These are phyloP conservation scores for Rhingia rostrata DNA, from an alignment of 2,888 invertebrate genomes.

Conservation along the genomic window DNA sequence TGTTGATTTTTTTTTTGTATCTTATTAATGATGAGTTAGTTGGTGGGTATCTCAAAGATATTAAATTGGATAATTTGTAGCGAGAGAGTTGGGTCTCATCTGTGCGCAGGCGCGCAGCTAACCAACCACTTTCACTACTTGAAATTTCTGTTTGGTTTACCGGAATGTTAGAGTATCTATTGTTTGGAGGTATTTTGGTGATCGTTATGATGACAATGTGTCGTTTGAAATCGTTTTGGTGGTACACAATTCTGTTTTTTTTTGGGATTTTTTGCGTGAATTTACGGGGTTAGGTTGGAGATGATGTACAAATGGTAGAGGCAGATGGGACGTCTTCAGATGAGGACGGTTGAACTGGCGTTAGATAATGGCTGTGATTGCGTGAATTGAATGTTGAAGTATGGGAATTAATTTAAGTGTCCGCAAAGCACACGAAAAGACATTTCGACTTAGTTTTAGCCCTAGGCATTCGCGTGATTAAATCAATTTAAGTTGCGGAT, in stretches of 20 bases:
- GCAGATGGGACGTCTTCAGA: conserved; percentile 21
- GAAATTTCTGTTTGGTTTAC: neutral
- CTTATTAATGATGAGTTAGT: conserved; percentile 32
- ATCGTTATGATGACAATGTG: conserved; percentile 21
- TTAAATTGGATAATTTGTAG: conserved; percentile 58
- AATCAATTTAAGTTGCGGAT: too few species aligned
- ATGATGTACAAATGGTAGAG: neutral
- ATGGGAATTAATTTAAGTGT: neutral
- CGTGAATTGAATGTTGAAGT: neutral
- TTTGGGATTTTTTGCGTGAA: conserved; percentile 18
- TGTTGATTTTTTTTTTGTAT: neutral
- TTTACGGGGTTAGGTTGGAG: neutral
- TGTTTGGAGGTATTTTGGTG: conserved; percentile 28
- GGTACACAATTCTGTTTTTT: neutral
- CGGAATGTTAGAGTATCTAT: conserved; percentile 32
- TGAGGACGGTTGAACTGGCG: neutral
- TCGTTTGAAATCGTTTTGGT: conserved; percentile 16
- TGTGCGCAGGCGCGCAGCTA: neutral
- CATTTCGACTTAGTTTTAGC: too few species aligned
- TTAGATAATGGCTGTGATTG: neutral
- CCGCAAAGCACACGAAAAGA: too few species aligned
- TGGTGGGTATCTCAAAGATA: conserved; percentile 29
- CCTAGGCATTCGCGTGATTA: too few species aligned
- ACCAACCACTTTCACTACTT: conserved; percentile 50
- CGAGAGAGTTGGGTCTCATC: conserved; percentile 39